Conservation (phyloP, 2,113 vertebrate species). For the Python bivittatus region DNA sequence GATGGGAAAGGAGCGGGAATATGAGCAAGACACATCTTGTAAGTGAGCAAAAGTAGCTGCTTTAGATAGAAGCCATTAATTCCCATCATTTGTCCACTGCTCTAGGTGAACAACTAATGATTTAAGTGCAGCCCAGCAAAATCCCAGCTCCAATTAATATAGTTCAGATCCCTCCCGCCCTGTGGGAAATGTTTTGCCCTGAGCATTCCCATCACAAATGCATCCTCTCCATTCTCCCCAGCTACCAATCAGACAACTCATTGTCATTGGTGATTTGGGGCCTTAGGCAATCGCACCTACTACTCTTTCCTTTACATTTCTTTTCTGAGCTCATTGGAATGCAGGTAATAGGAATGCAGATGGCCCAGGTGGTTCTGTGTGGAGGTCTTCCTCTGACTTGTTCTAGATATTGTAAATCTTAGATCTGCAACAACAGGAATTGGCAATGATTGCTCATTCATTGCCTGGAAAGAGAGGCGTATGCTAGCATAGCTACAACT, state of each 20-base stretch:
- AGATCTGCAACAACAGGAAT: background rate
- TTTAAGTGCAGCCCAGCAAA: background rate
- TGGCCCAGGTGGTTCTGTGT: background rate
- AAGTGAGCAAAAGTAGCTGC: background rate
- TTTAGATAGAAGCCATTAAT: background rate
- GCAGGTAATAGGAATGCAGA: background rate
- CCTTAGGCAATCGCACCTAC: slow-evolving; percentile 9
- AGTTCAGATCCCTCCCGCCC: background rate
- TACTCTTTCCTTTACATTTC: background rate
- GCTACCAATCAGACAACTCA: background rate
- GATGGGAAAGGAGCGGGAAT: background rate
- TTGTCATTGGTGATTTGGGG: background rate
- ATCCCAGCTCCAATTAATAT: background rate
- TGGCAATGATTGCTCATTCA: background rate
- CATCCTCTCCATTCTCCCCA: background rate
- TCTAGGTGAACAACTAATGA: background rate
- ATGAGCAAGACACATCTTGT: background rate
- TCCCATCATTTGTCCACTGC: background rate
- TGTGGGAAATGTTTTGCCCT: background rate
- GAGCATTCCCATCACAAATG: background rate
- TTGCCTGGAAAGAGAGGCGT: background rate
- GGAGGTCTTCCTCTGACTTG: background rate
- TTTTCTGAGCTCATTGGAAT: background rate
- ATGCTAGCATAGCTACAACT: background rate
- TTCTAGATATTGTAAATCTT: background rate